These are phyloP conservation scores for Actinostola sp. DNA, from an alignment of 92 coral and sea anemone genomes.

Conservation along the genomic window DNA sequence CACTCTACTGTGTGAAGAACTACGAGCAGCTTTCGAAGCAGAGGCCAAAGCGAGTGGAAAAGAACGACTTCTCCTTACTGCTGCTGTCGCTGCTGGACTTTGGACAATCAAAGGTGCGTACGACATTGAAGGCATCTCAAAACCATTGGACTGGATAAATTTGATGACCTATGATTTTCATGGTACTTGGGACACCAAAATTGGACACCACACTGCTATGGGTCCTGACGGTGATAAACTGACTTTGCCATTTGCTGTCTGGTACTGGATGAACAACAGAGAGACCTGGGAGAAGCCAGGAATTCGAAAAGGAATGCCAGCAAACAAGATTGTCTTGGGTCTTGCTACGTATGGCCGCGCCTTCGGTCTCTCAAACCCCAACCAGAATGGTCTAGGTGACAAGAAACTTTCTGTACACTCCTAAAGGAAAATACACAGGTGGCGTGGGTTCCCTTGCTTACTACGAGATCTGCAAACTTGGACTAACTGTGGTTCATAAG, in stretches of 20 bases:
- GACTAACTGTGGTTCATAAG: slow-evolving; percentile 48
- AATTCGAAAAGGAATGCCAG: slow-evolving; percentile 76
- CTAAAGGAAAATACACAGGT: slow-evolving; percentile 45
- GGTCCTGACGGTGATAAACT: slow-evolving; percentile 76
- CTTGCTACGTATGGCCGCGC: slow-evolving; percentile 81
- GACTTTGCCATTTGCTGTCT: slow-evolving; percentile 77
- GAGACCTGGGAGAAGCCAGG: slow-evolving; percentile 75
- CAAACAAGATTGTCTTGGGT: slow-evolving; percentile 82
- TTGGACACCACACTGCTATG: slow-evolving; percentile 96
- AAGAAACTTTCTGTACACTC: slow-evolving; percentile 34
- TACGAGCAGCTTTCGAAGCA: slow-evolving; percentile 72
- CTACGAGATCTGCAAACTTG: slow-evolving; percentile 68
- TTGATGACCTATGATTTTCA: slow-evolving; percentile 89
- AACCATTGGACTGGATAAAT: slow-evolving; percentile 81
- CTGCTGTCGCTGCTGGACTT: slow-evolving; percentile 88
- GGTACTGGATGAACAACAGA: slow-evolving; percentile 87
- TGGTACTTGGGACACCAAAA: slow-evolving; percentile 84
- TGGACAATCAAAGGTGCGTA: slow-evolving; percentile 76
- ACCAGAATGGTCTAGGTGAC: slow-evolving; percentile 44
- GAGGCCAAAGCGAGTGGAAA: slow-evolving; percentile 74
- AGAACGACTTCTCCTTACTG: slow-evolving; percentile 71
- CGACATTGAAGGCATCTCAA: slow-evolving; percentile 63
- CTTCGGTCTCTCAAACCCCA: slow-evolving; percentile 50
- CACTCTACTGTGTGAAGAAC: slow-evolving; percentile 75
- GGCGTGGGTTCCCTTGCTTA: slow-evolving; percentile 64